Evolutionary conservation across 1,140 invertebrate genomes (phyloP).

Genomic region (Coenobita brevimanus): DNA sequence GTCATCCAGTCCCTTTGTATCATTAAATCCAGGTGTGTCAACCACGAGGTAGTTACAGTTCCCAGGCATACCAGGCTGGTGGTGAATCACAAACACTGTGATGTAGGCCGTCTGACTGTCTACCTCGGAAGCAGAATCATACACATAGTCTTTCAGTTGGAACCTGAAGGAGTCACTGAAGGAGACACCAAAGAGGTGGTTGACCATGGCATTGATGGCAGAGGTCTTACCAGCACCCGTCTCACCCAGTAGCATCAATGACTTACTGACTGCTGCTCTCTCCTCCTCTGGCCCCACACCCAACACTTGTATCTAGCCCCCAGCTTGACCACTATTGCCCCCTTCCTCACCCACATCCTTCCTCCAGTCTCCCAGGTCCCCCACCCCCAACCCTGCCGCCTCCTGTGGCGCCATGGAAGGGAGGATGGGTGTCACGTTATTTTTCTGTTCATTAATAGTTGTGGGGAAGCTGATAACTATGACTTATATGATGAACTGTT

Average conservation of each 20-base stretch:
- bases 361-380: too few relatives aligned
- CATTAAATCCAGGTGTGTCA: neutral
- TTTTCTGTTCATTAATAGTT: too few relatives aligned
- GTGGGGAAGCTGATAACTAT: too few relatives aligned
- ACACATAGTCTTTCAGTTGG: neutral
- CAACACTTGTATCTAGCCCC: too few relatives aligned
- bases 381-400: too few relatives aligned
- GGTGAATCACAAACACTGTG: neutral
- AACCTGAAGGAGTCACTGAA: neutral
- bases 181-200: neutral
- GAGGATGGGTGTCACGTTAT: too few relatives aligned
- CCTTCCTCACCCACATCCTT: too few relatives aligned
- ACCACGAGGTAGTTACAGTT: neutral
- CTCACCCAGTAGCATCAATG: neutral
- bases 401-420: too few relatives aligned
- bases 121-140: neutral
- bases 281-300: too few relatives aligned
- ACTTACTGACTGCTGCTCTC: too few relatives aligned
- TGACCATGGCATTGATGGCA: slow-evolving; percentile 17
- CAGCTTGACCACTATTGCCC: too few relatives aligned
- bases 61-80: neutral
- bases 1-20: neutral
- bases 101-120: slow-evolving; percentile 6
- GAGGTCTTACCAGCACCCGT: slow-evolving; percentile 10
- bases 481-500: too few relatives aligned